phyloP scores from a whole-genome alignment of 1,140 invertebrate species.

The Hyles vespertilio region DNA sequence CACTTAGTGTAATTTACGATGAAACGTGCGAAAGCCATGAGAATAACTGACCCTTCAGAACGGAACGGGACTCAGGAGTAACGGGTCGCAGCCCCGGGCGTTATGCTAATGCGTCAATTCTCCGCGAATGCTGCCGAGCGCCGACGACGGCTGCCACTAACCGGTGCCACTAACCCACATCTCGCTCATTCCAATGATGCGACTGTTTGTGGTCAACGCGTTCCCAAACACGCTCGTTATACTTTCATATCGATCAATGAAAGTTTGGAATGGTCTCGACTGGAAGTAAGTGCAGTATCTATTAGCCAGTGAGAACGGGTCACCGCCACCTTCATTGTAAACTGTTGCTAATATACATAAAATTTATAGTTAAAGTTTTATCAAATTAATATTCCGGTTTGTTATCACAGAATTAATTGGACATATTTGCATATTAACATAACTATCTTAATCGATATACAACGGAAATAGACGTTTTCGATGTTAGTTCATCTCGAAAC shows the following conservation, averaged over 20 bases:
- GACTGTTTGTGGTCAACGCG: conserved; percentile 56
- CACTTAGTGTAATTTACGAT: no score
- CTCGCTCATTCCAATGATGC: conserved; percentile 51
- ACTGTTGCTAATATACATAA: background rate
- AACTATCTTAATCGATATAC: background rate
- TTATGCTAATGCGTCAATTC: conserved; percentile 57
- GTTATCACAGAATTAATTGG: no score
- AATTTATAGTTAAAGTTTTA: no score
- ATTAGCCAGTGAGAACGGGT: conserved; percentile 18
- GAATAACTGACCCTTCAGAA: conserved; percentile 43
- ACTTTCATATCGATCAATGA: conserved; percentile 67
- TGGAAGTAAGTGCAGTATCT: conserved; percentile 34
- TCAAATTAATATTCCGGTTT: no score
- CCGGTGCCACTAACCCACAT: conserved; percentile 68
- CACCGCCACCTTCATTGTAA: background rate
- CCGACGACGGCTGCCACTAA: conserved; percentile 32
- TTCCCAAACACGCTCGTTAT: conserved; percentile 65
- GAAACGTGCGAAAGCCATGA: conserved; percentile 27
- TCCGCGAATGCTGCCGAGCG: conserved; percentile 33
- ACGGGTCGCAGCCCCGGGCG: conserved; percentile 52
- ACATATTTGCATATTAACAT: no score
- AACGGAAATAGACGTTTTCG: conserved; percentile 28
- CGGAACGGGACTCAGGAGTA: conserved; percentile 48
- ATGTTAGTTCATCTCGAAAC: conserved; percentile 34
- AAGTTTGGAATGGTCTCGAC: conserved; percentile 51